Conservation (phyloP, 2,113 vertebrate genomes). For the Centropristis striata region DNA sequence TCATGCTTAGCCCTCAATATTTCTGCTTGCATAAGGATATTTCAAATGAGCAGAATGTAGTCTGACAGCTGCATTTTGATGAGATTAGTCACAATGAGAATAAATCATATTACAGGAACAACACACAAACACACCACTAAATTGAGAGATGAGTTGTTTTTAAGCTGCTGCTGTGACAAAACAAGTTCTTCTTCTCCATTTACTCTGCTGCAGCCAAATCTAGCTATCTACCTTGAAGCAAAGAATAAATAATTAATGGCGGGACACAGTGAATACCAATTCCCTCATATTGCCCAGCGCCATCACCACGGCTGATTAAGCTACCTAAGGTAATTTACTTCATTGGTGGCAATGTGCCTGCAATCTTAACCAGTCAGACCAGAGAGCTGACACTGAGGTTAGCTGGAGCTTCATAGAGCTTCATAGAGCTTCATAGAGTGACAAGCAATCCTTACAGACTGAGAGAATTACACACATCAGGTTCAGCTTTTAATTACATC, state of each 20-base stretch:
- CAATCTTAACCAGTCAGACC: slow-evolving; percentile 61
- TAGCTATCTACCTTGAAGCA: slow-evolving; percentile 60
- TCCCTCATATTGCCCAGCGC: slow-evolving; percentile 61
- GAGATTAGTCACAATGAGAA: not conserved
- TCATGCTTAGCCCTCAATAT: slow-evolving; percentile 5
- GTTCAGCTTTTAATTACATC: not conserved
- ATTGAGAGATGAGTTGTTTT: not conserved
- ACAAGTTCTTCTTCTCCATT: slow-evolving; percentile 18
- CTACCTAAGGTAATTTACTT: slow-evolving; percentile 76
- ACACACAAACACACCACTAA: not conserved
- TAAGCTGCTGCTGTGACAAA: slow-evolving; percentile 1
- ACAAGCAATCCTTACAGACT: slow-evolving; percentile 17
- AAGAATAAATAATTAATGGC: slow-evolving; percentile 77
- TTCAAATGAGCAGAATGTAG: not conserved
- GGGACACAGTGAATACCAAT: slow-evolving; percentile 76
- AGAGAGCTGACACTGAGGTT: slow-evolving; percentile 71
- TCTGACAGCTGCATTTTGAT: not conserved
- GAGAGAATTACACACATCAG: not conserved
- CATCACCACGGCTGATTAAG: slow-evolving; percentile 78
- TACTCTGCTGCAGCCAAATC: slow-evolving; percentile 39
- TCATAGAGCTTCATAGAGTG: slow-evolving; percentile 48
- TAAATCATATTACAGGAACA: not conserved
- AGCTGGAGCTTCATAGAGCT: slow-evolving; percentile 44
- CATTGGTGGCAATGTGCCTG: slow-evolving; percentile 65
- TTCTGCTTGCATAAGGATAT: not conserved